Conservation (phyloP, 2,113 vertebrate species). For the Myxocyprinus asiaticus region DNA sequence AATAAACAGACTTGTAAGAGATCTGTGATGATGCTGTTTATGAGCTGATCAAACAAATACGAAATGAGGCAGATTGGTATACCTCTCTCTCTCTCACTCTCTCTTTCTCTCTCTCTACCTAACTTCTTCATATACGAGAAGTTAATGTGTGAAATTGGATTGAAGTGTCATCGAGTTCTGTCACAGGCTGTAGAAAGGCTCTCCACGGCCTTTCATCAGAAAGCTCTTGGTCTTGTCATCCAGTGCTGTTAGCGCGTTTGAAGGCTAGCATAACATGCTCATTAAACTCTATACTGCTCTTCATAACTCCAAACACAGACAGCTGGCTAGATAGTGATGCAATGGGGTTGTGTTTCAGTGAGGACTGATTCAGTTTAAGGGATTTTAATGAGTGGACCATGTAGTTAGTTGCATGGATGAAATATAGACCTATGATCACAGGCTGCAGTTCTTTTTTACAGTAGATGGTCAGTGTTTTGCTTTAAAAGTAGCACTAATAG, state of each 20-base stretch:
- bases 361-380: conserved; percentile 6
- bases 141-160: conserved; percentile 50
- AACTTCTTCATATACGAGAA: conserved; percentile 20
- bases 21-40: conserved; percentile 52
- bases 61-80: conserved; percentile 48
- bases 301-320: conserved; percentile 32
- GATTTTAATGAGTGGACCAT: conserved; percentile 12
- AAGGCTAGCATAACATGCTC: conserved; percentile 59
- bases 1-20: not conserved
- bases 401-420: not conserved
- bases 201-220: conserved; percentile 39
- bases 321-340: conserved; percentile 38
- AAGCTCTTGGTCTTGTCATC: conserved; percentile 64
- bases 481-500: no score
- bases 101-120: not conserved
- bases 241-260: conserved; percentile 31
- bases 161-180: conserved; percentile 64
- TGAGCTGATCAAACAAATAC: conserved; percentile 67
- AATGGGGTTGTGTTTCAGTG: conserved; percentile 18
- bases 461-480: no score
- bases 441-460: no score
- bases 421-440: not conserved
- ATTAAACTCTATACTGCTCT: conserved; percentile 56
- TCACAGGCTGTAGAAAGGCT: no score
- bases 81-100: conserved; percentile 14